A percentile compares a stretch with the other conserved stretches of the same genome.
These are phyloP conservation scores for Xylota sylvarum DNA, from an alignment of 2,888 invertebrate species.

Conservation along the genomic window DNA sequence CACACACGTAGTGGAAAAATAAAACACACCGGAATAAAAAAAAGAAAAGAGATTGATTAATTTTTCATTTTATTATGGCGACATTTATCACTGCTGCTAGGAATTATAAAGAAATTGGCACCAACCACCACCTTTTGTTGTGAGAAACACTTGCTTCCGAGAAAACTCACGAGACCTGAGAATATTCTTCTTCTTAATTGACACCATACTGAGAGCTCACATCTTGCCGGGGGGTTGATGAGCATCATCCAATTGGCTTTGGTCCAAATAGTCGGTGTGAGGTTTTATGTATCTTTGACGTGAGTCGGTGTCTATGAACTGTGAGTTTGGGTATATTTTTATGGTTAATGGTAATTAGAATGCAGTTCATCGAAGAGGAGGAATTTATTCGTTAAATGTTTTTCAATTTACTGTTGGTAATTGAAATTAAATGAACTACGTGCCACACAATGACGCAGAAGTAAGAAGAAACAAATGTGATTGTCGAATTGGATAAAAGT, in stretches of 20 bases:
- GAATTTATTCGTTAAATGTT: neutral
- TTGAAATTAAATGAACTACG: neutral
- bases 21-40: no score
- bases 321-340: neutral
- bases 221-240: conserved; percentile 14
- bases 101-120: conserved; percentile 30
- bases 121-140: conserved; percentile 11
- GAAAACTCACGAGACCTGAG: conserved; percentile 44
- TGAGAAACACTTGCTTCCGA: conserved; percentile 38
- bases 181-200: neutral
- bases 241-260: conserved; percentile 25
- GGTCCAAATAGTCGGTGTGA: neutral
- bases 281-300: conserved; percentile 26
- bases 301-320: conserved; percentile 2
- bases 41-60: conserved; percentile 18
- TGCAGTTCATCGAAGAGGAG: neutral
- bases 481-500: no score
- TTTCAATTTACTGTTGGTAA: neutral
- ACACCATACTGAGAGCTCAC: neutral
- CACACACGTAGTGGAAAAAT: no score
- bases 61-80: neutral
- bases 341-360: neutral
- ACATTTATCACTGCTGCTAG: conserved; percentile 18
- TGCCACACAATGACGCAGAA: no score
- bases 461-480: no score